Evolutionary conservation across 2,113 vertebrate species (phyloP).

Genomic region (Oophaga pumilio): DNA sequence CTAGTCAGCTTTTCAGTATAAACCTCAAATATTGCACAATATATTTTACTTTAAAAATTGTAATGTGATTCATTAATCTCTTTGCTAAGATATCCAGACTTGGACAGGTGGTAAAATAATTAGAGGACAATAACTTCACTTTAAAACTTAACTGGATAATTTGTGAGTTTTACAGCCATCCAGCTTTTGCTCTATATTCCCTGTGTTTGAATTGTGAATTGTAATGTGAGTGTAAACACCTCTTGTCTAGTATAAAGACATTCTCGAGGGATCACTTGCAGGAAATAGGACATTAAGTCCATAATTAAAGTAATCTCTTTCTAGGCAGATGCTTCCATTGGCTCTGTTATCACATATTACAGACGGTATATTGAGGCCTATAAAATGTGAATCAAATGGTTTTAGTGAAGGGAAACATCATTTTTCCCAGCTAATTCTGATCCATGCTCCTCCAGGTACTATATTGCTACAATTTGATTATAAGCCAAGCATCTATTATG

Average conservation of each 20-base stretch:
- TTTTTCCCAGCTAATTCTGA: conserved; percentile 82
- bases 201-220: conserved; percentile 66
- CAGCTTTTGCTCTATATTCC: conserved; percentile 67
- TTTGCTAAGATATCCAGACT: conserved; percentile 53
- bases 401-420: conserved; percentile 77
- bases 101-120: conserved; percentile 63
- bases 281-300: conserved; percentile 81
- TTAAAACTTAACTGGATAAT: conserved; percentile 58
- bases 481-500: conserved; percentile 74
- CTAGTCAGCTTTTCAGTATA: background rate
- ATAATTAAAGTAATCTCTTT: conserved; percentile 86
- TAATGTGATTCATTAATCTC: background rate
- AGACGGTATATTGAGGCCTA: conserved; percentile 79
- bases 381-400: conserved; percentile 79
- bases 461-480: conserved; percentile 71
- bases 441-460: conserved; percentile 76
- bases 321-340: conserved; percentile 81
- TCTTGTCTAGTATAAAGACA: conserved; percentile 70
- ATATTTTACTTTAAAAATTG: background rate
- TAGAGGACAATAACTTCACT: conserved; percentile 60
- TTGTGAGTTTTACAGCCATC: conserved; percentile 62
- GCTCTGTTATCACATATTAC: conserved; percentile 80
- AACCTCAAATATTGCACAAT: background rate
- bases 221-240: conserved; percentile 72
- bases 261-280: conserved; percentile 77